Percentiles rank a stretch among this genome's conserved stretches.
Conservation (phyloP, 2,888 invertebrate genomes). For the Leptinotarsa peninsularis region DNA sequence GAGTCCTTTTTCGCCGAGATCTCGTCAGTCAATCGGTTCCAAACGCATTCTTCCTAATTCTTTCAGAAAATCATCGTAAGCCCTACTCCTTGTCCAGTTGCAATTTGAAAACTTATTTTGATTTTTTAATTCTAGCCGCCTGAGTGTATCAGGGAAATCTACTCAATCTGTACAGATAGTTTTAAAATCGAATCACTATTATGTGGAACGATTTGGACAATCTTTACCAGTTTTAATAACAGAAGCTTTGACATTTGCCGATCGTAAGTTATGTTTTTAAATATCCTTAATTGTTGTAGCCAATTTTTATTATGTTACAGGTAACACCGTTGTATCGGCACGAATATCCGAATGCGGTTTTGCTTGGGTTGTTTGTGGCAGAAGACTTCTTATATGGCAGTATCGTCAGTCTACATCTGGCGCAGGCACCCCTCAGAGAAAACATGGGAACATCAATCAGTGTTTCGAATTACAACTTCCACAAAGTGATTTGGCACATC, state of each 20-base stretch:
- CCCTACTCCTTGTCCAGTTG: too few relatives aligned
- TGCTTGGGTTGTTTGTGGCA: slow-evolving; percentile 80
- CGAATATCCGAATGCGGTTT: slow-evolving; percentile 69
- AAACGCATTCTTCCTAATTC: slow-evolving; percentile 56
- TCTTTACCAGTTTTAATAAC: slow-evolving; percentile 89
- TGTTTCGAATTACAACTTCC: slow-evolving; percentile 90
- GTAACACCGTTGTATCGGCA: slow-evolving; percentile 66
- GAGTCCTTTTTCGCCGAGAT: slow-evolving; percentile 60
- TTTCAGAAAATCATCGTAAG: slow-evolving; percentile 63
- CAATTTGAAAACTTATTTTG: slow-evolving; percentile 4
- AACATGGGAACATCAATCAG: slow-evolving; percentile 67
- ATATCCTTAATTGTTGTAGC: too few relatives aligned
- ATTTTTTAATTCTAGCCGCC: slow-evolving; percentile 62
- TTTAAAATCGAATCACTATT: slow-evolving; percentile 79
- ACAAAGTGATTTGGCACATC: slow-evolving; percentile 91
- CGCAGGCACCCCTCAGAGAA: slow-evolving; percentile 66
- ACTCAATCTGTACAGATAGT: slow-evolving; percentile 80
- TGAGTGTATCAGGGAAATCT: slow-evolving; percentile 73
- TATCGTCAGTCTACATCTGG: slow-evolving; percentile 67
- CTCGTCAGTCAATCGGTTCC: slow-evolving; percentile 55
- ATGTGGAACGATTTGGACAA: slow-evolving; percentile 84
- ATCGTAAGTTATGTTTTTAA: slow-evolving; percentile 66
- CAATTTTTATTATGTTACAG: slow-evolving; percentile 45
- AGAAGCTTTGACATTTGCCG: slow-evolving; percentile 86
- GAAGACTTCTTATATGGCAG: slow-evolving; percentile 89